Conservation (phyloP, 2,113 vertebrate genomes). For the Lanius collurio region DNA sequence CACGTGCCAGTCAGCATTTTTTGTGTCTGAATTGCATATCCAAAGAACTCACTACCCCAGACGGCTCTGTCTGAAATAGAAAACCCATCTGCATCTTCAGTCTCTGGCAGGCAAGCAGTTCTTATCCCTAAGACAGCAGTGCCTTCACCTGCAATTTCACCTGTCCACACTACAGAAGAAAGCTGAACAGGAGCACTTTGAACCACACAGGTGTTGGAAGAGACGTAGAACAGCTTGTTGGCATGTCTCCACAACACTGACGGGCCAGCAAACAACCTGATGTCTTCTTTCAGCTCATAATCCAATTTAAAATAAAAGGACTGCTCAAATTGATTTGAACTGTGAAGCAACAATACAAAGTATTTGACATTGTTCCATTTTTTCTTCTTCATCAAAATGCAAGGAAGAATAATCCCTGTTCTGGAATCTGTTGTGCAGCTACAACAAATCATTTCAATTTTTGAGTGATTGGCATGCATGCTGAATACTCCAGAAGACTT, state of each 20-base stretch:
- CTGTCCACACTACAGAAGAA: conserved; percentile 76
- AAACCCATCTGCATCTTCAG: background rate
- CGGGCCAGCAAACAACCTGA: conserved; percentile 83
- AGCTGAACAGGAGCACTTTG: conserved; percentile 72
- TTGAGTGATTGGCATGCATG: conserved; percentile 35
- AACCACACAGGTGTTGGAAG: conserved; percentile 62
- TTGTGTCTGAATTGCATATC: conserved; percentile 73
- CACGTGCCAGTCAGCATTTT: conserved; percentile 55
- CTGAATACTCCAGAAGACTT: conserved; percentile 64
- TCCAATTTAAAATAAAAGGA: conserved; percentile 77
- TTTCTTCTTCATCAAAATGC: conserved; percentile 71
- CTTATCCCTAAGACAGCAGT: conserved; percentile 77
- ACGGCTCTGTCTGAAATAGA: conserved; percentile 53
- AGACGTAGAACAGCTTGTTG: conserved; percentile 74
- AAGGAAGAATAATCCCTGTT: conserved; percentile 77
- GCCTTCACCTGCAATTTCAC: conserved; percentile 73
- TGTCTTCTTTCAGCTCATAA: conserved; percentile 72
- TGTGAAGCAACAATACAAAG: conserved; percentile 75
- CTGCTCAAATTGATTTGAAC: conserved; percentile 70
- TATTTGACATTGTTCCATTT: conserved; percentile 69
- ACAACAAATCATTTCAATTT: conserved; percentile 75
- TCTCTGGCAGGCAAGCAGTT: background rate
- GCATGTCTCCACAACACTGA: conserved; percentile 82
- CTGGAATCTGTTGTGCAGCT: conserved; percentile 70
- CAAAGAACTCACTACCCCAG: conserved; percentile 66